Base-by-base conservation (phyloP, 37 sponge, comb jelly and placozoan genomes). In the Oopsacas minuta region DNA sequence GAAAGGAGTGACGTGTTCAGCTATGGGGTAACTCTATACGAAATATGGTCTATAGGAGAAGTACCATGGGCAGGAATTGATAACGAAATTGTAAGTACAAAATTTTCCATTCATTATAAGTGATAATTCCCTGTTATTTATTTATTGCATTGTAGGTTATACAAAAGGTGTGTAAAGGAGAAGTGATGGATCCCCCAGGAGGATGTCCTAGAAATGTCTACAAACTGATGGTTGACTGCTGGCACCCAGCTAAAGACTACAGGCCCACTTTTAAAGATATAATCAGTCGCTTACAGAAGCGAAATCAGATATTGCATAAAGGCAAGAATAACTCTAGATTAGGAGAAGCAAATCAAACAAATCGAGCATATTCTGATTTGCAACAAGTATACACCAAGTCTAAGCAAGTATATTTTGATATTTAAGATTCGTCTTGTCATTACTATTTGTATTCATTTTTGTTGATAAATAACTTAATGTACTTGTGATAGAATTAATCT, bases 1-100 rank as follows among this genome's bases (percentile, higher is more conserved):
- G 75, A 61, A 34, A 61, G 28, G 75, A 61, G 75, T 61, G 75
- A 61, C 75, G 75, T 61, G 22, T 61, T 61, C 75, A 61, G 75
- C 30, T 61, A 61, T 34, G 75, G 75, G 1, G 75, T 61, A 12
- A 61, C 75, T 61, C 22, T 61, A 3, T 61, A 25, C 30, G 75
- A 61, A 34, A 61, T 61, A 20, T 61, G 75, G 75, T 61, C 75
- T 10, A 61, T 61, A 10, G 75, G 75, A 3, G 30, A n/a, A 12
- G 28, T n/a, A 5, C 75, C 75, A 10, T 61, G 75, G 75, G 75
- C 22, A 61, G 30, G 30, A 25, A 34, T 61, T 61, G 75, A 10
- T 25, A 61, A 61, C 30, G 75, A 61, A n/a, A 61, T 61, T n/a
- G 75, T 61, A 61, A 61, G 75, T 61, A 42, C 49, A 17, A 42